Percentiles rank a stretch among this genome's conserved stretches.
phyloP scores from a whole-genome alignment of 1,140 invertebrate species.

The Semibalanus balanoides region DNA sequence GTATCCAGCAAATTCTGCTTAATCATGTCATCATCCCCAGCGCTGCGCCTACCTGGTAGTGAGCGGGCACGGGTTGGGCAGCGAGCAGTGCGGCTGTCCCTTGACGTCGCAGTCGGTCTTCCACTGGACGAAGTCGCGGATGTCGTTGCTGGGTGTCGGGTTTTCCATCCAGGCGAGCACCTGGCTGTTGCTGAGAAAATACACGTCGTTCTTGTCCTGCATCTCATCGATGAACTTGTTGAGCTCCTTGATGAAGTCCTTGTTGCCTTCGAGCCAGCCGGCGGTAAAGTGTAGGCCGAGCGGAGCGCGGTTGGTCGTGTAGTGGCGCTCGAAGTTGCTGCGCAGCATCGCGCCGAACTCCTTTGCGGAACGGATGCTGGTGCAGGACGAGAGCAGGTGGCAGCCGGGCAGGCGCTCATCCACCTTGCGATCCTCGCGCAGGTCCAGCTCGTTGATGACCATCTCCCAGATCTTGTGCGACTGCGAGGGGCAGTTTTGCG shows the following conservation, averaged over 20 bases:
- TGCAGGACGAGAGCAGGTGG: conserved; percentile 86
- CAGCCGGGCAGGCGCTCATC: conserved; percentile 76
- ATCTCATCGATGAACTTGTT: conserved; percentile 61
- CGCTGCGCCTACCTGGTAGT: conserved; percentile 44
- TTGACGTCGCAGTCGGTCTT: conserved; percentile 91
- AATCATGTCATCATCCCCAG: too few species aligned
- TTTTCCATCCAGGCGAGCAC: conserved; percentile 97
- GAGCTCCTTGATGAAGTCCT: conserved; percentile 45
- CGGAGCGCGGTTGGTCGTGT: conserved; percentile 78
- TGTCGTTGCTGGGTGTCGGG: conserved; percentile 68
- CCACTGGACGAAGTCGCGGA: conserved; percentile 85
- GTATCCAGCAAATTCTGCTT: too few species aligned
- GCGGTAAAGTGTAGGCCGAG: conserved; percentile 87
- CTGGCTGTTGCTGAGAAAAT: conserved; percentile 87
- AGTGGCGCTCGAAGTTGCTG: conserved; percentile 89
- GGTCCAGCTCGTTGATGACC: conserved; percentile 87
- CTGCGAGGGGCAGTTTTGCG: conserved; percentile 75
- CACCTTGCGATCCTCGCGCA: conserved; percentile 77
- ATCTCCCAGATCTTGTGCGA: conserved; percentile 89
- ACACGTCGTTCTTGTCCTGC: conserved; percentile 70
- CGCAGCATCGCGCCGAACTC: conserved; percentile 45
- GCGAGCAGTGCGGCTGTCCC: conserved; percentile 77
- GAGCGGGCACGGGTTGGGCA: conserved; percentile 77
- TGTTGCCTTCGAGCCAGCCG: conserved; percentile 87
- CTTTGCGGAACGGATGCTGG: conserved; percentile 69